Base-by-base conservation (phyloP, 2,113 vertebrate species). In the Edolisoma coerulescens region DNA sequence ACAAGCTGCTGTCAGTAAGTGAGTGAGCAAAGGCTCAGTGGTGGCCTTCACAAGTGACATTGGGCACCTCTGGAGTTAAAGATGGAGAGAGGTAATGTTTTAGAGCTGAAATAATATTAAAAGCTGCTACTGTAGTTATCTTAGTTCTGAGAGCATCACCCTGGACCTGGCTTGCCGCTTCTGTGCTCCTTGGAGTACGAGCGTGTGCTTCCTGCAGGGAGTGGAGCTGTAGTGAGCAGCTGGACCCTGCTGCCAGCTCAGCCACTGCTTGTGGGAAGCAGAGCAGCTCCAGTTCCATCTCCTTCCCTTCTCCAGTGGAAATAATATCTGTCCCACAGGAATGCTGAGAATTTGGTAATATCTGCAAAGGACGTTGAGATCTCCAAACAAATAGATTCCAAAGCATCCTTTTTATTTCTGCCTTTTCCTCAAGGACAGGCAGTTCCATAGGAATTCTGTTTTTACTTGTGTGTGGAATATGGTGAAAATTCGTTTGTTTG, bases 321-420 rank as follows among this genome's bases (percentile, higher is more conserved):
- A 45, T 10, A 74, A n/a, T 69, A 60, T 64, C 57, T 65, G 67
- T 82, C 73, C 87, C 93, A 30, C 74, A 94, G 75, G 87, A 94
- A 89, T 94, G 93, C 81, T 69, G 93, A 64, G 95, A 75, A 87
- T 95, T 53, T 60, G 68, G 49, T 82, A 11, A 32, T 84, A 83
- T 94, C 61, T 89, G 17, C 47, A 16, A 65, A 92, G 60, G 52
- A 84, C 7, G 2, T 33, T 41, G 57, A 93, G 91, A 53, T 85
- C 70, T 60, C 81, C 74, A 84, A 78, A 37, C 69, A 93, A 64
- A 64, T 7, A 37, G 74, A 83, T 87, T 96, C 89, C 91, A 57
- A 11, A 68, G 9, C 74, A 82, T 91, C 84, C 39, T 73, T 68
- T 65, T 61, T 30, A 16, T 81, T 78, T 9, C 69, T 89, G 77